Base-by-base conservation (phyloP, 30 jellyfish, hydroid and myxozoan genomes). In the Pseudorhiza aurosa region DNA sequence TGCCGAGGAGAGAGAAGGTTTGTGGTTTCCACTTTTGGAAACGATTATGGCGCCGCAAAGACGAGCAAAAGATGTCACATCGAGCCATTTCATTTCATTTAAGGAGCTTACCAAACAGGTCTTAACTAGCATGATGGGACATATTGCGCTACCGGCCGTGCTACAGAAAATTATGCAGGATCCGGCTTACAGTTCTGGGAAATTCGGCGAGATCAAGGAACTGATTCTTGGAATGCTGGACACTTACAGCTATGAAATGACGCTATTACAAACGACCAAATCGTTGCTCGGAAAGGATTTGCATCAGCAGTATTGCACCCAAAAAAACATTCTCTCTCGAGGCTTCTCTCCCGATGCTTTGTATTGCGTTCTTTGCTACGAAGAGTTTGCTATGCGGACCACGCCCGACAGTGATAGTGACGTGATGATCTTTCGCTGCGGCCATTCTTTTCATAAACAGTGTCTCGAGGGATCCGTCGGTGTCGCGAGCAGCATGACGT, bases 31-130 rank as follows among this genome's bases (percentile, higher is more conserved):
- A 0, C 72, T 94, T 25, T 82, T 94, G 6, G 99, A 94, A 55
- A 58, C 96, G 1, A 95, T 94, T 12, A 94, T 94, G 99, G 96
- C 99, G 2, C 99, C 99, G 19, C 99, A 94, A 55, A 63, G 97
- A 5, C 51, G 92, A 40, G 94, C 82, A 21, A 83, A 77, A 68
- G 99, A 87, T 46, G 82, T 87, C 65, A 70, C 92, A 11, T 94
- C 99, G 7, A 47, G 62, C 19, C 99, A 94, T 70, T 94, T 87
- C 67, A 56, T 94, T 14, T 94, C 94, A 8, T 94, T 81, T 83
- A 94, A 94, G 65, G 99, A 94, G 46, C 83, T 87, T 26, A 94
- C 99, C 11, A 94, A 87, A 64, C 96, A 82, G 42, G 97, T 94
- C 18, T 79, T 94, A 45, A 87, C 88, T 65, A 87, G 96, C 88